Evolutionary conservation across 2,888 invertebrate species (phyloP), one percentile per base, ranked within the genome.

Genomic region (Allygus modestus): DNA sequence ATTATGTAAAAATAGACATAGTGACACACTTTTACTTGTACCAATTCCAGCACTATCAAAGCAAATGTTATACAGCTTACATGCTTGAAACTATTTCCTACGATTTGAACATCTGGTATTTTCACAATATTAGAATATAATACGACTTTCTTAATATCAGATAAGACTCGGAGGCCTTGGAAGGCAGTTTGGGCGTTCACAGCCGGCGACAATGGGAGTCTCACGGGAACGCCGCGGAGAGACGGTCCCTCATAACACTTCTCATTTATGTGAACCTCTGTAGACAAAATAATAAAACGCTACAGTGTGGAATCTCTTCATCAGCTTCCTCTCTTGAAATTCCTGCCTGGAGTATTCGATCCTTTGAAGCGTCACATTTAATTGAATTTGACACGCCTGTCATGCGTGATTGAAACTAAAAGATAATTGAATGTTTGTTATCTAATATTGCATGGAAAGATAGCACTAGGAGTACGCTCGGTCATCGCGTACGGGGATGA

Each of bases 241-340:
- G 23, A 0, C 71, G 71, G 15, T 77, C 77, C 41, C 77, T 77
- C 77, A 77, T 77, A 77, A 77, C 77, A 77, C 77, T 77, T 77
- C 77, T 28, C 77, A 77, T 43, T 77, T 41, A 41, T 77, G 77
- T 77, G 77, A 77, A 46, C 77, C 51, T 37, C 43, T 17, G 77
- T 73, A 43, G 73, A 73, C 73, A 41, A 73, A 73, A 73, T 73
- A 73, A 73, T 77, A 77, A 77, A 77, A 77, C 73, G 31, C 69
- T 20, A 20, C 12, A 1, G 15, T 46, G 37, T 2, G 46, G 17
- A 31, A 65, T 65, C 65, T 31, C 31, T 31, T 28, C 17, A 5
- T 23, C 65, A 65, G 28, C 65, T 65, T 65, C 65, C 65, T 28
- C 28, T 5, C 65, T 65, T 31, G 28, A 28, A 65, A 65, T 46